These are phyloP conservation scores for Catostylus mosaicus DNA, from an alignment of 30 jellyfish, hydroid and myxozoan species.

Conservation along the genomic window DNA sequence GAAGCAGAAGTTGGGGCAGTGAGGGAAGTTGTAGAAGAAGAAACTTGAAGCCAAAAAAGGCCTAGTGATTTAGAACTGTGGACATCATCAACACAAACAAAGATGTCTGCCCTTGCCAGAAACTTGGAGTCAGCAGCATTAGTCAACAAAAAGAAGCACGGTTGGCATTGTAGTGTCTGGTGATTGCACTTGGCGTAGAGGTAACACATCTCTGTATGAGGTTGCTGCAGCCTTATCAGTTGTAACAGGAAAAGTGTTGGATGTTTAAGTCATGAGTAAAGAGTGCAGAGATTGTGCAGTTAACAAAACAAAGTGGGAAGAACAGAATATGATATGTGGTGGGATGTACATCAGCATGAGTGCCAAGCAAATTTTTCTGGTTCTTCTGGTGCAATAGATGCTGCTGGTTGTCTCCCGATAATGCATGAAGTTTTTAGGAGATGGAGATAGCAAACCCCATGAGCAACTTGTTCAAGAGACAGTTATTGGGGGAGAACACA, in stretches of 20 bases:
- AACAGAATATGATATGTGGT: background rate
- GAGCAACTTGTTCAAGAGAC: background rate
- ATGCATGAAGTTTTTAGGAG: constrained; percentile 3
- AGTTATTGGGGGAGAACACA: background rate
- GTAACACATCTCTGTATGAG: background rate
- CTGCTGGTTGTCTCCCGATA: background rate
- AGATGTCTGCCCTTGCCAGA: background rate
- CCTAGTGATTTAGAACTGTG: background rate
- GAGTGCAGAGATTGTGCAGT: background rate
- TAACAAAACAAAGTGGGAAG: background rate
- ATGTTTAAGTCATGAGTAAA: background rate
- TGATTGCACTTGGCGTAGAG: background rate
- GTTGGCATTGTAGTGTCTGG: constrained; percentile 5
- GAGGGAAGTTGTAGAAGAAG: background rate
- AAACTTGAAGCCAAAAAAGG: background rate
- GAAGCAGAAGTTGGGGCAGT: background rate
- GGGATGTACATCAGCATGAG: background rate
- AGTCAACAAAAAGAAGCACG: background rate
- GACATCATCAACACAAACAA: background rate
- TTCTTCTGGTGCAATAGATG: constrained; percentile 11
- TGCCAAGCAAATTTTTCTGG: background rate
- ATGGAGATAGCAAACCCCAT: constrained; percentile 22
- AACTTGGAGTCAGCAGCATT: background rate
- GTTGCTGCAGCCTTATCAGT: background rate
- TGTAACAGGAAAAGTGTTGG: background rate